Percentiles rank a stretch among this genome's conserved stretches.
phyloP scores from a whole-genome alignment of 2,888 invertebrate genomes.

The Stegana nigrithorax region DNA sequence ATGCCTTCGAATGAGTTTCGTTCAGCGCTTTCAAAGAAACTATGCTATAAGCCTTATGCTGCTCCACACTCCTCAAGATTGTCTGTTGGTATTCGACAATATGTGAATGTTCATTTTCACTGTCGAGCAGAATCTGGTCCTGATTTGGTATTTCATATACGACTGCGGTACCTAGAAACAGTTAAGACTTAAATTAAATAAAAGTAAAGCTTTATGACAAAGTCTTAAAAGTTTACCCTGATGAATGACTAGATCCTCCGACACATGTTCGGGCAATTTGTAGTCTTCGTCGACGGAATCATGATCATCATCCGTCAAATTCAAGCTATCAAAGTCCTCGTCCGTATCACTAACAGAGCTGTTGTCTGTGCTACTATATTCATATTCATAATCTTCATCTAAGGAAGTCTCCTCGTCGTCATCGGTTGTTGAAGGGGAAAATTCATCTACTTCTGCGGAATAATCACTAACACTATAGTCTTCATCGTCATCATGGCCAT shows the following conservation, averaged over 20 bases:
- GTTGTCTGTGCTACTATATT: background rate
- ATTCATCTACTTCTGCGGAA: background rate
- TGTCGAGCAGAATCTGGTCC: conserved; percentile 43
- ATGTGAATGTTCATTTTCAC: conserved; percentile 44
- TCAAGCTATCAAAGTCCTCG: too few species aligned
- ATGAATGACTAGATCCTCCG: conserved; percentile 52
- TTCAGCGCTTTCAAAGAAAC: conserved; percentile 15
- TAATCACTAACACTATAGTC: background rate
- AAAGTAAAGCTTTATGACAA: background rate
- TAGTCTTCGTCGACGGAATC: conserved; percentile 32
- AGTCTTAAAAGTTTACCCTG: conserved; percentile 33
- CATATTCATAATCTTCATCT: conserved; percentile 21
- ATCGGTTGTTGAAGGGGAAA: background rate
- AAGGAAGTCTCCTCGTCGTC: background rate
- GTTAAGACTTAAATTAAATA: background rate
- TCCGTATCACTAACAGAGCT: background rate
- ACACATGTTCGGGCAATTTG: conserved; percentile 38
- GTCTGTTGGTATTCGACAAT: conserved; percentile 43
- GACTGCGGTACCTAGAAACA: conserved; percentile 42
- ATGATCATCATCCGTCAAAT: background rate
- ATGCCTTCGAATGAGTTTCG: background rate
- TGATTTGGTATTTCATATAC: conserved; percentile 41
- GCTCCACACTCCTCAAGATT: conserved; percentile 23
- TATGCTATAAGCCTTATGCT: conserved; percentile 26
- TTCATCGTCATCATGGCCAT: background rate